phyloP scores from a whole-genome alignment of 2,888 invertebrate genomes.

The Noctuana brunneofusca region DNA sequence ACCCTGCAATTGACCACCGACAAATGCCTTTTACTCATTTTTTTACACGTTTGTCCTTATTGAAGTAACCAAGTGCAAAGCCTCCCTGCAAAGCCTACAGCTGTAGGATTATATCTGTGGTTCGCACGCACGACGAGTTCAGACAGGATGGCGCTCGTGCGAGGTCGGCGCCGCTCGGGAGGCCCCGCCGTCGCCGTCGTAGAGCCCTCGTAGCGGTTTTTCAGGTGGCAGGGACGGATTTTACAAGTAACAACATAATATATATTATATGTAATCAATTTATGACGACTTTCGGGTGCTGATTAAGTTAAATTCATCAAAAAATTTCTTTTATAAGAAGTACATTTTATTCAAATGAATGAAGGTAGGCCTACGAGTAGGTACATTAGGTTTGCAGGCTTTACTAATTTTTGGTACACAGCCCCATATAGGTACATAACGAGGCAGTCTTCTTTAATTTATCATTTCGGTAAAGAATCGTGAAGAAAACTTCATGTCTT shows the following conservation, averaged over 20 bases:
- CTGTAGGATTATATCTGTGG: not conserved
- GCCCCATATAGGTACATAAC: too few relatives aligned
- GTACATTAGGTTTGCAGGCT: too few relatives aligned
- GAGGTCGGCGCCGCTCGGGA: conserved; percentile 42
- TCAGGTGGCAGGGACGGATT: conserved; percentile 44
- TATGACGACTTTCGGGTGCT: not conserved
- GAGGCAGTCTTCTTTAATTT: too few relatives aligned
- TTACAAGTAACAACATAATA: conserved; percentile 19
- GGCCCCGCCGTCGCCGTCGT: conserved; percentile 22
- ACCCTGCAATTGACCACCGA: too few relatives aligned
- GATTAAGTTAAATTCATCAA: not conserved
- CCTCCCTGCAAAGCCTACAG: too few relatives aligned
- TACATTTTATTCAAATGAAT: too few relatives aligned
- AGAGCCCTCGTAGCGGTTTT: conserved; percentile 50
- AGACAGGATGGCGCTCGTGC: conserved; percentile 51
- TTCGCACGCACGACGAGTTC: conserved; percentile 47
- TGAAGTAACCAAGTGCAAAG: not conserved
- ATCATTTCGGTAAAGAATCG: too few relatives aligned
- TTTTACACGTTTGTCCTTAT: not conserved
- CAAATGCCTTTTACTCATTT: not conserved
- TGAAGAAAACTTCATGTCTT: too few relatives aligned
- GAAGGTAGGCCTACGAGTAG: too few relatives aligned
- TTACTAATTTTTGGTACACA: too few relatives aligned
- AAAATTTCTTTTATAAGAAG: too few relatives aligned
- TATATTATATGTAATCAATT: not conserved